These are phyloP conservation scores for Scelioninae gen. 1 DNA, from an alignment of 2,888 invertebrate genomes.

Conservation along the genomic window DNA sequence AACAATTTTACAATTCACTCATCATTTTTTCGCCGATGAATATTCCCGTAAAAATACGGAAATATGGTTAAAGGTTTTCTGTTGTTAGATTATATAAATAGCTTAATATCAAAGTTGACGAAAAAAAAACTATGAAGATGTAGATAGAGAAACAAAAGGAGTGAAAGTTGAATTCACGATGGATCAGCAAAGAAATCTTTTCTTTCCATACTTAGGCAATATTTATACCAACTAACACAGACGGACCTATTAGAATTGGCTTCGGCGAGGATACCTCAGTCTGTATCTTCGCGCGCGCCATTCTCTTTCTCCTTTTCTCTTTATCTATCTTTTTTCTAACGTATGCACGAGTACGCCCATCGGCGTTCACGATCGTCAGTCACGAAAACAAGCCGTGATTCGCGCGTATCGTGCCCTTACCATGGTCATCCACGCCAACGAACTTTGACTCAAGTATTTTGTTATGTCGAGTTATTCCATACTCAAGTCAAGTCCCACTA, in stretches of 20 bases:
- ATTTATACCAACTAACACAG: conserved; percentile 69
- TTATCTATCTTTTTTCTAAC: conserved; percentile 70
- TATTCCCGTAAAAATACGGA: too few species aligned
- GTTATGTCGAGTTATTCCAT: conserved; percentile 65
- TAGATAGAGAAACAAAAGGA: conserved; percentile 60
- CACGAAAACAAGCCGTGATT: conserved; percentile 80
- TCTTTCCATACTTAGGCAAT: conserved; percentile 58
- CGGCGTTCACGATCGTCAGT: conserved; percentile 80
- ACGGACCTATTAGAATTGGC: conserved; percentile 73
- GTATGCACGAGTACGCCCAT: conserved; percentile 79
- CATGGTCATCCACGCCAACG: conserved; percentile 76
- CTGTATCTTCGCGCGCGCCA: conserved; percentile 74
- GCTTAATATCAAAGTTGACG: conserved; percentile 39
- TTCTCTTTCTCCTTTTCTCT: conserved; percentile 50
- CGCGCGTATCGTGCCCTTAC: conserved; percentile 77
- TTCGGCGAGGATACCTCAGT: conserved; percentile 56
- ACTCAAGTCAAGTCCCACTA: conserved; percentile 43
- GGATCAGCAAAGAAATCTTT: conserved; percentile 53
- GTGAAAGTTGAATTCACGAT: conserved; percentile 46
- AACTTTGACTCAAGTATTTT: conserved; percentile 75
- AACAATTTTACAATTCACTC: too few species aligned
- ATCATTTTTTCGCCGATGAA: too few species aligned
- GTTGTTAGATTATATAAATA: conserved; percentile 13
- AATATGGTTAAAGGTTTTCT: too few species aligned
- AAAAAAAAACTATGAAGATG: conserved; percentile 64